These are phyloP conservation scores for Callitettix versicolor DNA, from an alignment of 1,140 invertebrate genomes.

Conservation along the genomic window DNA sequence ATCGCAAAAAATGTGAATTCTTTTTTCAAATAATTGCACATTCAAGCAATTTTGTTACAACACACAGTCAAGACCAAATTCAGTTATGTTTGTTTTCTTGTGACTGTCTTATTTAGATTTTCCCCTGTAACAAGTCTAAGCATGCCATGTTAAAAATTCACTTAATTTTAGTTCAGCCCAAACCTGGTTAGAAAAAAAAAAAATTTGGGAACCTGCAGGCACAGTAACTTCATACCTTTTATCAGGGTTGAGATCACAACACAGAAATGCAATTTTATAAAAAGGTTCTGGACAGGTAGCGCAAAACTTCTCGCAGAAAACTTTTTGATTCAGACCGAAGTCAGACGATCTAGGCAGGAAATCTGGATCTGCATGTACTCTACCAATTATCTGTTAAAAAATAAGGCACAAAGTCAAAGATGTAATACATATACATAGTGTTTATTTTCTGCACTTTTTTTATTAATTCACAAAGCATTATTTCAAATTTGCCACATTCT, in stretches of 20 bases:
- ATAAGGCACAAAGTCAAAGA: slow-evolving; percentile 14
- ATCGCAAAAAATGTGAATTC: too few relatives aligned
- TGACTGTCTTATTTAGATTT: too few relatives aligned
- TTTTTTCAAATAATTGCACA: too few relatives aligned
- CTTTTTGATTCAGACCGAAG: slow-evolving; percentile 80
- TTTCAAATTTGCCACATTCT: too few relatives aligned
- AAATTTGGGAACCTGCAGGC: too few relatives aligned
- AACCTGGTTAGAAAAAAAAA: too few relatives aligned
- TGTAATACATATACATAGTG: background rate
- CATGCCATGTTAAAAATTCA: too few relatives aligned
- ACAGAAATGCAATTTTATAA: slow-evolving; percentile 76
- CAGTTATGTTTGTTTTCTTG: too few relatives aligned
- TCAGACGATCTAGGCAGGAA: slow-evolving; percentile 79
- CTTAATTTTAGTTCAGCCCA: too few relatives aligned
- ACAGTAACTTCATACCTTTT: slow-evolving; percentile 45
- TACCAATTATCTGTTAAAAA: slow-evolving; percentile 69
- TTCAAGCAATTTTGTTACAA: too few relatives aligned
- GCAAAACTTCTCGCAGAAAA: slow-evolving; percentile 83
- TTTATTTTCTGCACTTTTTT: background rate
- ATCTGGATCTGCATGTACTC: slow-evolving; percentile 87
- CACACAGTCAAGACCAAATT: too few relatives aligned
- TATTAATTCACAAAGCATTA: background rate
- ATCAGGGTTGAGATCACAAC: slow-evolving; percentile 81
- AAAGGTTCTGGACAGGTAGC: slow-evolving; percentile 76
- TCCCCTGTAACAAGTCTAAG: too few relatives aligned